Evolutionary conservation across 2,888 invertebrate genomes (phyloP).

Genomic region (Temnothorax unifasciatus): DNA sequence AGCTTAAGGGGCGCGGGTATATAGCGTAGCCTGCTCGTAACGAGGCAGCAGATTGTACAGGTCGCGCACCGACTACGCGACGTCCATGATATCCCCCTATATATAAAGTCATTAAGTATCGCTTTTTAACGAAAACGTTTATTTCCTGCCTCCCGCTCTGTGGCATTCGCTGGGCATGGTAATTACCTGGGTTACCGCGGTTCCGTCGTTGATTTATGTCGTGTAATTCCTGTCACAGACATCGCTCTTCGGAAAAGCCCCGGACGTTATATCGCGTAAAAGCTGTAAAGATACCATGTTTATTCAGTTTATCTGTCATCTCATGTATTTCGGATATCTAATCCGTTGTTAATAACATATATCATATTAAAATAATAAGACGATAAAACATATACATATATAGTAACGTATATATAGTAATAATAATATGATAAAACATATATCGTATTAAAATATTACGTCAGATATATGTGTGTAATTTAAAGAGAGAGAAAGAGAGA

Average conservation of each 20-base stretch:
- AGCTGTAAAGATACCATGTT: background rate
- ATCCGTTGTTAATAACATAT: conserved; percentile 3
- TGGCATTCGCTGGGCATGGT: background rate
- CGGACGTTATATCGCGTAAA: conserved; percentile 2
- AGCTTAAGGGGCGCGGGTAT: conserved; percentile 74
- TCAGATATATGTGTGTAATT: background rate
- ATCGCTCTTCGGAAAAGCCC: background rate
- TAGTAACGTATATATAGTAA: too few species aligned
- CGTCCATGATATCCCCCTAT: conserved; percentile 24
- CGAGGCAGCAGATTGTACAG: conserved; percentile 60
- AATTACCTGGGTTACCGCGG: background rate
- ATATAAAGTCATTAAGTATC: conserved; percentile 54
- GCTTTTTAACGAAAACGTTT: conserved; percentile 57
- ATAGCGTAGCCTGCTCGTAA: conserved; percentile 55
- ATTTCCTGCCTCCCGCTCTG: conserved; percentile 3
- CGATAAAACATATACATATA: too few species aligned
- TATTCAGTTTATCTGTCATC: background rate
- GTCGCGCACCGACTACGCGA: conserved; percentile 37
- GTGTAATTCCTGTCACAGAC: background rate
- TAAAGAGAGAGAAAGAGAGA: background rate
- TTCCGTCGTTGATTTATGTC: conserved; percentile 7
- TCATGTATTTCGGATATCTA: background rate
- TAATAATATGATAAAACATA: too few species aligned
- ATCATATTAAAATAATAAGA: background rate
- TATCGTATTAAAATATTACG: conserved; percentile 5